Evolutionary conservation across 2,888 invertebrate genomes (phyloP), one percentile per base, ranked within the genome.

Genomic region (Melanotus villosus): DNA sequence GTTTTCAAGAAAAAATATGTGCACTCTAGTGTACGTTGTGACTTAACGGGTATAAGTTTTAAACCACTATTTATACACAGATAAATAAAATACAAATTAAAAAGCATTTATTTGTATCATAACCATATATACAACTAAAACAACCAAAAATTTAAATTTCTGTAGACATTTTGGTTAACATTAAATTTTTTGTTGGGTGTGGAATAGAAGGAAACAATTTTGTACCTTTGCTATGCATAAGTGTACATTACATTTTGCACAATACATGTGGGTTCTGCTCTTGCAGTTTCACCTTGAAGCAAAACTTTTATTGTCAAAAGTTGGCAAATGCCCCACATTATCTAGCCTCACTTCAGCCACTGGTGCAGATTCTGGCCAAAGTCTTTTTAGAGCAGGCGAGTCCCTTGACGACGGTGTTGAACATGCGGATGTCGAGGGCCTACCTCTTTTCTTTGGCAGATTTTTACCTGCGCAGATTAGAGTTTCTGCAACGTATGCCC

Each of bases 201-300:
- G 38, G 7, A 12, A 14, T 38, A 38, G 7, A 5, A 38, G 14
- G 16, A 38, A 38, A 3, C 12, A 14, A 14, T 38, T 38, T 12
- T 2, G 1, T 5, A 14, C 14, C 14, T 38, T 12, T 3, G 38
- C 2, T 12, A 72, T 52, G 9, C 68, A 75, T 21, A 75, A 64
- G 65, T 73, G 64, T 9, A 70, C 65, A 2, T 75, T 64, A 18
- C 73, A 73, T 32, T 75, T 75, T 26, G 36, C 32, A 57, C 75
- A 75, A 36, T 41, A 65, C 10, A 71, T 43, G 56, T 73, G 69
- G 5, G 75, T 71, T 65, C 65, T 74, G 18, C 68, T 34, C 19
- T 64, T 43, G 38, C 74, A 74, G 0, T 60, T 63, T 36, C 73
- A 74, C n/a, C 69, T 36, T 9, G 67, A 59, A 6, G 67, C 69